Evolutionary conservation across 1,140 invertebrate genomes (phyloP), one percentile per base, ranked within the genome.

Genomic region (Plectrocnemia conspersa): DNA sequence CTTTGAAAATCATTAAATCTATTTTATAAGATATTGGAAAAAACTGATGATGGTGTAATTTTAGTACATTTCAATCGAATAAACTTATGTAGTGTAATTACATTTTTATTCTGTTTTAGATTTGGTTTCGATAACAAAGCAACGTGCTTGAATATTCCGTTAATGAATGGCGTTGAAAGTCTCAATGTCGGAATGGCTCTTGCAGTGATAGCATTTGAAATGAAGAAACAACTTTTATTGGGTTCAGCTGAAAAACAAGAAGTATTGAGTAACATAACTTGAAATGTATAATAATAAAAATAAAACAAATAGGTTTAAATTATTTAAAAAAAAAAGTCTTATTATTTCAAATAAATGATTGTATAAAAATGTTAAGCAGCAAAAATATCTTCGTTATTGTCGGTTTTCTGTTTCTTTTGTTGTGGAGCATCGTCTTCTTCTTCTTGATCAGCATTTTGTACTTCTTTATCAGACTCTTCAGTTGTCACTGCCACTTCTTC

Each of bases 161-260:
- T 95, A 54, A 78, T 76, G 53, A 82, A 81, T 67, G 77, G 80
- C 9, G 77, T 93, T 1, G 88, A 96, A 29, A 96, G 92, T 72
- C 74, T 97, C 27, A 97, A 97, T 68, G 81, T 81, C 35, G 82
- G 83, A 9, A 82, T 88, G 64, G 90, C 92, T 3, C 71, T 86
- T 21, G 86, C 88, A 32, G 79, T 96, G 29, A 79, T 97, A 61
- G 73, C 84, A 10, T 96, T 90, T 76, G 92, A 96, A 81, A 80
- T 94, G 33, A 80, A 80, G 64, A 81, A 82, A 68, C 89, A 92
- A 68, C 71, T 81, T 22, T 59, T 73, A 35, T 29, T 7, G 7
- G 27, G 27, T 7, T 7, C 27, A 29, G 27, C 5, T 38, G 7
- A 38, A 38, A 6, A 29, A n/a, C 36, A 6, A 15, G 15, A 40